Conservation (phyloP, 2,888 invertebrate genomes). For the Reticulitermes lucifugus region DNA sequence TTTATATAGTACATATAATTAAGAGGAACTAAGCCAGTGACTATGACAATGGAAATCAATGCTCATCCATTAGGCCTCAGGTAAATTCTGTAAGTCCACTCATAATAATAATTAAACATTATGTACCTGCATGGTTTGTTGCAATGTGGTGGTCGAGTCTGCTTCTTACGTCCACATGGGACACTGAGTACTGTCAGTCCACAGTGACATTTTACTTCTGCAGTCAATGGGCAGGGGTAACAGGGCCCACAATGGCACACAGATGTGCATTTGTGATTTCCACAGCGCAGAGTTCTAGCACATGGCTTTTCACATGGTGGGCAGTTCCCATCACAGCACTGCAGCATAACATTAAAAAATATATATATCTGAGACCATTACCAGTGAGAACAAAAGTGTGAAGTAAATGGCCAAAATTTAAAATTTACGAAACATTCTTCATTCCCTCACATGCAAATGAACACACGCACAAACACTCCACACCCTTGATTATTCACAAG, state of each 20-base stretch:
- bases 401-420: too few relatives aligned
- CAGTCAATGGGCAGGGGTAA: conserved; percentile 83
- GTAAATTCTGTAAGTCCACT: too few relatives aligned
- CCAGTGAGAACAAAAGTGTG: too few relatives aligned
- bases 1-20: too few relatives aligned
- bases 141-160: conserved; percentile 85
- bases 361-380: conserved; percentile 17
- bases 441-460: too few relatives aligned
- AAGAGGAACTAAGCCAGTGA: too few relatives aligned
- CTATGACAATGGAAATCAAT: too few relatives aligned
- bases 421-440: too few relatives aligned
- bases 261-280: conserved; percentile 86
- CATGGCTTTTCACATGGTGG: conserved; percentile 88
- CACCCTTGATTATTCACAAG: too few relatives aligned
- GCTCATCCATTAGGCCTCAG: too few relatives aligned
- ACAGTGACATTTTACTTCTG: conserved; percentile 81
- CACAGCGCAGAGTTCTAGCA: conserved; percentile 84
- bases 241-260: conserved; percentile 87
- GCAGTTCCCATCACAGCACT: conserved; percentile 89
- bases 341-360: conserved; percentile 53
- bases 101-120: background rate
- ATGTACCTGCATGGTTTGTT: conserved; percentile 74
- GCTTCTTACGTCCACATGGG: conserved; percentile 86
- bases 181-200: conserved; percentile 81
- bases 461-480: too few relatives aligned